Percentiles rank a stretch among this genome's conserved stretches.
These are phyloP conservation scores for Panurus biarmicus DNA, from an alignment of 2,113 vertebrate species.

Conservation along the genomic window DNA sequence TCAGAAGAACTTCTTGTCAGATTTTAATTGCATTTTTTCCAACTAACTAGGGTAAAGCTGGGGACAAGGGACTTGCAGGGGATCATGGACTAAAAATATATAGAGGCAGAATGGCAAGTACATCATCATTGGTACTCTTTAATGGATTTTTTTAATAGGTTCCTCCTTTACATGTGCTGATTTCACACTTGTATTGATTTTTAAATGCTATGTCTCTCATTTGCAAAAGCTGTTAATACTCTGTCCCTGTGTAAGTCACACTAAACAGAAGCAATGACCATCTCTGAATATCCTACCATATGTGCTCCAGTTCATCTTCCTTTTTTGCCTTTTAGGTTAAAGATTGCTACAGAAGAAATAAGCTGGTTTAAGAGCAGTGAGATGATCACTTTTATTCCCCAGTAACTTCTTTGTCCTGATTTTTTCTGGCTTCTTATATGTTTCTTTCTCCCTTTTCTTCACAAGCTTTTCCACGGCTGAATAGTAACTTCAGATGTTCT, in stretches of 20 bases:
- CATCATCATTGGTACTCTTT: background rate
- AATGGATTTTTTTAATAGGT: background rate
- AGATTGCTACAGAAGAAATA: background rate
- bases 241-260: background rate
- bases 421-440: background rate
- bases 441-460: background rate
- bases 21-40: background rate
- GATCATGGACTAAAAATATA: conserved; percentile 32
- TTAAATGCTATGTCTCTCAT: background rate
- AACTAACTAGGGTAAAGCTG: conserved; percentile 18
- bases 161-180: background rate
- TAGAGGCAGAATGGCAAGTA: conserved; percentile 21
- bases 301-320: background rate
- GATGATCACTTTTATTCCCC: background rate
- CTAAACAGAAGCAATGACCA: background rate
- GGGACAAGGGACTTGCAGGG: conserved; percentile 12
- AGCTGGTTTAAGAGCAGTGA: background rate
- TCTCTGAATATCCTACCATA: background rate
- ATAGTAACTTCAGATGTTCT: background rate
- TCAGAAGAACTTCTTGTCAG: background rate
- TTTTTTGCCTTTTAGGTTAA: background rate
- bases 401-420: background rate
- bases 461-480: background rate
- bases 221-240: background rate
- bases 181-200: background rate